Evolutionary conservation across 92 coral and sea anemone species (phyloP).

Genomic region (Parazoanthus swiftii): DNA sequence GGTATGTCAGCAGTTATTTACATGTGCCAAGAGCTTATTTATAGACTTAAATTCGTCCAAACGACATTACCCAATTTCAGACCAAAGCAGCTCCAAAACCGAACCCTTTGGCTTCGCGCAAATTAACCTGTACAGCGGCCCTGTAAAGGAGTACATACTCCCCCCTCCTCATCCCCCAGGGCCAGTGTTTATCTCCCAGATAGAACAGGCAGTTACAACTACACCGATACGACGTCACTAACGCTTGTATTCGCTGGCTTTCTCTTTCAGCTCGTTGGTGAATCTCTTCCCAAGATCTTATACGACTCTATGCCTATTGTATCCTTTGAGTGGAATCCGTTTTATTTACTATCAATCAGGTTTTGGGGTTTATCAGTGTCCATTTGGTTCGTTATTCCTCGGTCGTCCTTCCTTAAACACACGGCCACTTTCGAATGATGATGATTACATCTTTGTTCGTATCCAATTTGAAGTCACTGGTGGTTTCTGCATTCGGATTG

Average conservation of each 20-base stretch:
- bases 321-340: slow-evolving; percentile 58
- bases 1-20: background rate
- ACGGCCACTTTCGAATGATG: no score
- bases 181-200: no score
- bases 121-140: no score
- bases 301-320: slow-evolving; percentile 92
- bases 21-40: background rate
- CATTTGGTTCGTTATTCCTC: background rate
- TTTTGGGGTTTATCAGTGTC: background rate
- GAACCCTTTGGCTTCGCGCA: no score
- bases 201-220: no score
- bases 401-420: no score
- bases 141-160: background rate
- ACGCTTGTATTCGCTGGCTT: background rate
- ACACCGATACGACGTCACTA: background rate
- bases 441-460: no score
- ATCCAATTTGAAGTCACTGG: no score
- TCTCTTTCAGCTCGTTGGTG: slow-evolving; percentile 75
- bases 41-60: background rate
- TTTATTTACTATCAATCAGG: background rate
- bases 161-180: background rate
- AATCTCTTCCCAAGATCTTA: slow-evolving; percentile 92
- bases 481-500: no score
- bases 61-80: no score
- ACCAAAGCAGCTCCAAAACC: no score